Conservation (phyloP, 2,113 vertebrate species). For the Micromys minutus region DNA sequence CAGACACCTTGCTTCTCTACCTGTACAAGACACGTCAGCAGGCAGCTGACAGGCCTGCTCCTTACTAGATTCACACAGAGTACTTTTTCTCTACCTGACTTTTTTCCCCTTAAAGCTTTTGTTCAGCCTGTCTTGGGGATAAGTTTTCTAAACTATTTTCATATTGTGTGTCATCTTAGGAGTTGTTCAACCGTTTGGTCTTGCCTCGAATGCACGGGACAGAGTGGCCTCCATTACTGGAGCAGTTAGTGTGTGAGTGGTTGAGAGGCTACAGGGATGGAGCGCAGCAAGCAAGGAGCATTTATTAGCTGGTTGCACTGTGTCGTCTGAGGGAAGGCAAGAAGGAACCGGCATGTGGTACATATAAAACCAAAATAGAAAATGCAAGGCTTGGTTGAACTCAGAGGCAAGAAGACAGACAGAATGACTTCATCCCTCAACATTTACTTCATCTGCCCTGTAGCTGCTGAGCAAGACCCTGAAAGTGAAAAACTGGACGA, state of each 20-base stretch:
- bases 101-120: not conserved
- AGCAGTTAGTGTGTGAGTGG: conserved; percentile 30
- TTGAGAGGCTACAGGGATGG: not conserved
- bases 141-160: conserved; percentile 34
- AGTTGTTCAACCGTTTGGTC: conserved; percentile 37
- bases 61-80: no score
- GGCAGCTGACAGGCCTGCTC: not conserved
- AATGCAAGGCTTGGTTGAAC: not conserved
- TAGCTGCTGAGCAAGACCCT: not conserved
- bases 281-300: not conserved
- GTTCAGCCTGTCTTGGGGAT: not conserved
- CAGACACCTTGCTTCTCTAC: not conserved
- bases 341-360: not conserved
- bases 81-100: not conserved
- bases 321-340: conserved; percentile 46
- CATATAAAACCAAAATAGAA: conserved; percentile 68
- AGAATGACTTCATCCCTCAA: not conserved
- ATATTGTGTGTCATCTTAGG: not conserved
- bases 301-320: conserved; percentile 24
- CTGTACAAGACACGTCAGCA: not conserved
- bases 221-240: not conserved
- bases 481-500: not conserved
- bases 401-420: not conserved
- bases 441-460: not conserved
- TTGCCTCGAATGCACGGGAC: not conserved